Percentiles rank a stretch among this genome's conserved stretches.
These are phyloP conservation scores for Graphium colonna DNA, from an alignment of 2,888 invertebrate genomes.

Conservation along the genomic window DNA sequence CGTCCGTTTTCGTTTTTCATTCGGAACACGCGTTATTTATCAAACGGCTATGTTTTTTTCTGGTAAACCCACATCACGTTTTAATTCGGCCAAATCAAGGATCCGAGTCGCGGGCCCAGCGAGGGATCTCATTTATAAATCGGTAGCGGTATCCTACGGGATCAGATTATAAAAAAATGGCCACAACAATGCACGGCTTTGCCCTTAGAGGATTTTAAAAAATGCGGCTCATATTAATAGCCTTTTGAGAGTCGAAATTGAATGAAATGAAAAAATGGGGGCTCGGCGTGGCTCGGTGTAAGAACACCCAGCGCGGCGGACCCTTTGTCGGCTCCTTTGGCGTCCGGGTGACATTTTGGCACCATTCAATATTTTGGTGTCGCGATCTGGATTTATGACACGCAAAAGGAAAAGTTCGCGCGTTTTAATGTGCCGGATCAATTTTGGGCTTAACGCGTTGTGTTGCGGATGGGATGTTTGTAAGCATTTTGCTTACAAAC, in stretches of 20 bases:
- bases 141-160: constrained; percentile 79
- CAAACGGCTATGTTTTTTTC: constrained; percentile 63
- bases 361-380: constrained; percentile 79
- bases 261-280: constrained; percentile 78
- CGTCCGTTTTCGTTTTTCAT: constrained; percentile 57
- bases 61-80: constrained; percentile 67
- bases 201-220: constrained; percentile 72
- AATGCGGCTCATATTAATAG: constrained; percentile 79
- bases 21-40: constrained; percentile 68
- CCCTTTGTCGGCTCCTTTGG: constrained; percentile 74
- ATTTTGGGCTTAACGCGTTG: constrained; percentile 13
- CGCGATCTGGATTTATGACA: constrained; percentile 75
- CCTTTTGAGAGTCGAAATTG: constrained; percentile 80
- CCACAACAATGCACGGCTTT: constrained; percentile 70
- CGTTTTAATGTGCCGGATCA: constrained; percentile 36
- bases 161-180: constrained; percentile 72
- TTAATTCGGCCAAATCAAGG: constrained; percentile 73
- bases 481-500: not conserved
- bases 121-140: constrained; percentile 70
- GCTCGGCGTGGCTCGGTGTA: constrained; percentile 51
- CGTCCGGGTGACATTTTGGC: constrained; percentile 76
- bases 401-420: constrained; percentile 57
- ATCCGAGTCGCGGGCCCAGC: constrained; percentile 44
- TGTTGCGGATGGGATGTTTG: not conserved
- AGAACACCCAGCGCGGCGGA: constrained; percentile 76